These are phyloP conservation scores for Rousettus madagascariensis DNA, from an alignment of 2,797 vertebrate species.

Conservation along the genomic window DNA sequence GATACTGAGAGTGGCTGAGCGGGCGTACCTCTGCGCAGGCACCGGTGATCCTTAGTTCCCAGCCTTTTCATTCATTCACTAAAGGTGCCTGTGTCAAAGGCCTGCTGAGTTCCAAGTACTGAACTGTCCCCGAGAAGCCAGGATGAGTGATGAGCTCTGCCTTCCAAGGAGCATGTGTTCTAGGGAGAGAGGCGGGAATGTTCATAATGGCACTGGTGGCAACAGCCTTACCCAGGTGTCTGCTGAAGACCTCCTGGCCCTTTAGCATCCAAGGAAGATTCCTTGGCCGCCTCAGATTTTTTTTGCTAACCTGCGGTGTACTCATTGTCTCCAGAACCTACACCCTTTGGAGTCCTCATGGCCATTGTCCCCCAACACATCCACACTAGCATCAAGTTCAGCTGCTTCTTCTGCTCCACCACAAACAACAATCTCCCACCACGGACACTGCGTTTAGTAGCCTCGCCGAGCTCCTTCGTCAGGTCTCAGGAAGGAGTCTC, in stretches of 20 bases:
- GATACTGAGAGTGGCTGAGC: neutral
- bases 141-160: neutral
- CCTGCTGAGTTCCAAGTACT: neutral
- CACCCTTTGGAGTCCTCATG: neutral
- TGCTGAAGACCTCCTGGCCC: neutral
- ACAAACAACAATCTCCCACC: neutral
- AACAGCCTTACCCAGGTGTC: neutral
- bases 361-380: neutral
- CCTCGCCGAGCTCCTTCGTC: neutral
- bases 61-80: neutral
- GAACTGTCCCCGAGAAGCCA: neutral
- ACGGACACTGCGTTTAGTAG: rapidly evolving
- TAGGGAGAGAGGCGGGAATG: neutral
- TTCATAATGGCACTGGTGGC: no score
- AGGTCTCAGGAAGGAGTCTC: neutral
- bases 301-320: neutral
- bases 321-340: neutral
- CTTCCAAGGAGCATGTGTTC: neutral
- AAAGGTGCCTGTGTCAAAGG: neutral
- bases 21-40: neutral
- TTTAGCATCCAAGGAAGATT: neutral
- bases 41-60: neutral
- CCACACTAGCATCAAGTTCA: neutral
- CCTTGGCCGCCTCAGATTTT: neutral
- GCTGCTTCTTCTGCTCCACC: neutral